Evolutionary conservation across 1,140 invertebrate genomes (phyloP).

Genomic region (Pemphigus obesinymphae): DNA sequence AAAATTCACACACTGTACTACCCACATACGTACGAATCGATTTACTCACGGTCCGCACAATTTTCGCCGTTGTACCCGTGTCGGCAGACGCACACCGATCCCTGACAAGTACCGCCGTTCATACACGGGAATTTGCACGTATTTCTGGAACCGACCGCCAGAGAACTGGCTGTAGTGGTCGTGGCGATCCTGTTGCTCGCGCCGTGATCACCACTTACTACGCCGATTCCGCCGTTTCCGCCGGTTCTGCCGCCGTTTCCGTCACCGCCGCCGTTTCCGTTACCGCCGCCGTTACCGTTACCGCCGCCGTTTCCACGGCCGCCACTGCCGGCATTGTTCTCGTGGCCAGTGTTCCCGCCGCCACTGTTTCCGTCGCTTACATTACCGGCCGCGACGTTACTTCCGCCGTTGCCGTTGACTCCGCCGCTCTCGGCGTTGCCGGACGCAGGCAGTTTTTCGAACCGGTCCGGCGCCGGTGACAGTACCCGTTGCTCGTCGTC

Average conservation of each 20-base stretch:
- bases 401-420: neutral
- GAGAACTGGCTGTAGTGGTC: neutral
- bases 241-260: neutral
- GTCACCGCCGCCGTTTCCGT: neutral
- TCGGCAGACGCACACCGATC: slow-evolving; percentile 64
- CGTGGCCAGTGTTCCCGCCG: no score
- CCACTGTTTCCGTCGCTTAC: neutral
- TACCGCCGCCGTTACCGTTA: no score
- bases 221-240: neutral
- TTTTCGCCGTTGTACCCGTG: slow-evolving; percentile 70
- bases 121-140: slow-evolving; percentile 58
- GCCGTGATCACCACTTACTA: neutral
- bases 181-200: neutral
- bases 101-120: slow-evolving; percentile 71
- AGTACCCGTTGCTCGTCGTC: neutral
- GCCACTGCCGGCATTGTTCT: neutral
- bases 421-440: neutral
- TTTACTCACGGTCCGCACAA: slow-evolving; percentile 69
- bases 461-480: neutral
- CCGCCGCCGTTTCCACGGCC: neutral
- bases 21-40: neutral
- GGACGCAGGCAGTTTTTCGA: neutral
- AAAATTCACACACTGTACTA: no score
- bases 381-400: no score
- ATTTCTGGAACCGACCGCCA: neutral